These are phyloP conservation scores for Bedellia somnulentella DNA, from an alignment of 2,888 invertebrate species.

Conservation along the genomic window DNA sequence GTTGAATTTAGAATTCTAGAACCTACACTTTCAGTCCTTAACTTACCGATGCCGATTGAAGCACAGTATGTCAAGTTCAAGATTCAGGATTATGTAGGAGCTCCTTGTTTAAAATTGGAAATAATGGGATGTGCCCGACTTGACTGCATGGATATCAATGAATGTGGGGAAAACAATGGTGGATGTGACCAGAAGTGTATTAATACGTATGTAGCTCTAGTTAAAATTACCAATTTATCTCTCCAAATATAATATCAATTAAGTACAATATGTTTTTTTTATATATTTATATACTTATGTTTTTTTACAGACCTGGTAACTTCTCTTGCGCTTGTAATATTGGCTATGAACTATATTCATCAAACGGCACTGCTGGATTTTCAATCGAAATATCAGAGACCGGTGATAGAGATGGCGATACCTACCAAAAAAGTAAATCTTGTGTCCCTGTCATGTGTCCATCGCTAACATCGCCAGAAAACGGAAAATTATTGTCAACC, in stretches of 20 bases:
- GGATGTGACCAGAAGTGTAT: slow-evolving; percentile 93
- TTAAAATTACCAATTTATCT: background rate
- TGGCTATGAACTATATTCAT: slow-evolving; percentile 86
- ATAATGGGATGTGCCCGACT: slow-evolving; percentile 90
- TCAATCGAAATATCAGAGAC: slow-evolving; percentile 78
- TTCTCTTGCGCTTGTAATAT: slow-evolving; percentile 87
- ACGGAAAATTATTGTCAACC: slow-evolving; percentile 81
- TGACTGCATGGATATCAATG: slow-evolving; percentile 87
- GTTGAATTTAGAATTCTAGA: slow-evolving; percentile 90
- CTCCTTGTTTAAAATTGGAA: slow-evolving; percentile 88
- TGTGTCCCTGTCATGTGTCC: slow-evolving; percentile 94
- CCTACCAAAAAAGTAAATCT: slow-evolving; percentile 88
- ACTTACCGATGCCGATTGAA: slow-evolving; percentile 88
- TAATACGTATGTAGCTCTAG: slow-evolving; percentile 60
- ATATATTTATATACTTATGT: no score
- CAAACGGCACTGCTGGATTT: slow-evolving; percentile 90
- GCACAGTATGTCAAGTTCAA: slow-evolving; percentile 85
- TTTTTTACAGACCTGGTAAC: slow-evolving; percentile 80
- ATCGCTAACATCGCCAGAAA: slow-evolving; percentile 73
- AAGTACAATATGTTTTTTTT: background rate
- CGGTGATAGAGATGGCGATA: slow-evolving; percentile 86
- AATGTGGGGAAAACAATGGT: slow-evolving; percentile 83
- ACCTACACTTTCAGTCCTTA: slow-evolving; percentile 87
- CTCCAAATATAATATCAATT: background rate
- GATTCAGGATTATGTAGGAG: slow-evolving; percentile 83